Base-by-base conservation (phyloP, 2,888 invertebrate genomes). In the Harpalus rufipes region DNA sequence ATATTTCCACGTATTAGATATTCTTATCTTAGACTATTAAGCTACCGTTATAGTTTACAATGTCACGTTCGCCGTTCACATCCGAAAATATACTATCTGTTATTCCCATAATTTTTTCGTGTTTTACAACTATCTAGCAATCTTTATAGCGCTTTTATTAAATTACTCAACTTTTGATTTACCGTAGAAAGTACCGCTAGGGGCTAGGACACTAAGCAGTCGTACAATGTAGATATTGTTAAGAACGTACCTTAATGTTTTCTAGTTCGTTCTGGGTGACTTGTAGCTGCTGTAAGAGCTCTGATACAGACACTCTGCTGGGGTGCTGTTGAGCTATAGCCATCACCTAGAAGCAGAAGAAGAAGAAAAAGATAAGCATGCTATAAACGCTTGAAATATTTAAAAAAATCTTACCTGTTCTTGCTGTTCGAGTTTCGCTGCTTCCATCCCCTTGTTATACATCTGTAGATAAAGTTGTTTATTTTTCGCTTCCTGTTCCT, bases 201-300 rank as follows among this genome's bases (percentile, higher is more conserved):
- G 51, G 74, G 72, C 59, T 82, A 82, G 58, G 51, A 82, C 65
- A 81, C 63, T 44, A 68, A 68, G 56, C 44, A 18, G 44, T 32
- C 5, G 6, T 3, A 32, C 32, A 32, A 32, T 32, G 32, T 32
- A 32, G 32, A 32, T 32, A 32, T 32, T 32, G 32, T 32, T 32
- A 5, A 32, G 41, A 12, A 87, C 88, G 86, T 93, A 97, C 97
- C 95, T 96, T 95, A 90, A 97, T 94, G 91, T 96, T 96, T 91
- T 97, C 96, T 91, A 97, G 93, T 92, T 97, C 97, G 59, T 94
- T 95, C 92, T 96, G 96, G 39, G 97, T 96, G 87, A 95, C 95
- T 91, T 96, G 96, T 89, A 97, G 92, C 91, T 97, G 96, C 90
- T 95, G 95, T 88, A 97, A 92, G 88, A 97, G 92, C 90, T 97